These are phyloP conservation scores for Oryzias celebensis DNA, from an alignment of 2,113 vertebrate species.

Conservation along the genomic window DNA sequence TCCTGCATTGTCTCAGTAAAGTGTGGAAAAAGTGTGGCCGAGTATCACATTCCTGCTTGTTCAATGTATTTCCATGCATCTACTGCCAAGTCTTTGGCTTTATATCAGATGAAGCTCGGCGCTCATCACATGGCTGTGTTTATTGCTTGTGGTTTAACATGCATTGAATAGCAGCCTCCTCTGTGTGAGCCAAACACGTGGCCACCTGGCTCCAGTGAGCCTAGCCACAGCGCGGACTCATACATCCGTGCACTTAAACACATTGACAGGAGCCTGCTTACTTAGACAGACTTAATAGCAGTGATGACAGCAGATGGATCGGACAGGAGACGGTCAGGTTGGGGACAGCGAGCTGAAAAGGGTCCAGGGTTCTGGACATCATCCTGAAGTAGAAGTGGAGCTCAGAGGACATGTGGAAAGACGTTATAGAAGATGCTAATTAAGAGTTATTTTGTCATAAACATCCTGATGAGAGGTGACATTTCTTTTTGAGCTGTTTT, in stretches of 20 bases:
- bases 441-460: conserved; percentile 53
- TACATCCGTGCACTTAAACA: conserved; percentile 23
- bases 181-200: conserved; percentile 57
- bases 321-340: conserved; percentile 40
- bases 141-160: conserved; percentile 51
- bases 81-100: conserved; percentile 36
- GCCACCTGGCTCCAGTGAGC: conserved; percentile 65
- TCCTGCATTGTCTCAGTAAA: conserved; percentile 13
- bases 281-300: conserved; percentile 59
- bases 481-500: conserved; percentile 36
- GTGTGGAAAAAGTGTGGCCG: conserved; percentile 34
- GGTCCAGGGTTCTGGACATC: conserved; percentile 50
- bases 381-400: conserved; percentile 16
- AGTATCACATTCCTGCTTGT: conserved; percentile 40
- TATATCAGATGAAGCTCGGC: conserved; percentile 21
- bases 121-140: conserved; percentile 49
- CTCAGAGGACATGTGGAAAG: conserved; percentile 33
- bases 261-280: conserved; percentile 58
- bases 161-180: conserved; percentile 38
- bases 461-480: conserved; percentile 44
- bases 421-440: conserved; percentile 36
- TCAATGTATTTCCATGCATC: conserved; percentile 21
- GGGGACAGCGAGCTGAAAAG: conserved; percentile 43
- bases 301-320: conserved; percentile 57
- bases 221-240: conserved; percentile 39